Base-by-base conservation (phyloP, 2,888 invertebrate species). In the Apotomis turbidana region DNA sequence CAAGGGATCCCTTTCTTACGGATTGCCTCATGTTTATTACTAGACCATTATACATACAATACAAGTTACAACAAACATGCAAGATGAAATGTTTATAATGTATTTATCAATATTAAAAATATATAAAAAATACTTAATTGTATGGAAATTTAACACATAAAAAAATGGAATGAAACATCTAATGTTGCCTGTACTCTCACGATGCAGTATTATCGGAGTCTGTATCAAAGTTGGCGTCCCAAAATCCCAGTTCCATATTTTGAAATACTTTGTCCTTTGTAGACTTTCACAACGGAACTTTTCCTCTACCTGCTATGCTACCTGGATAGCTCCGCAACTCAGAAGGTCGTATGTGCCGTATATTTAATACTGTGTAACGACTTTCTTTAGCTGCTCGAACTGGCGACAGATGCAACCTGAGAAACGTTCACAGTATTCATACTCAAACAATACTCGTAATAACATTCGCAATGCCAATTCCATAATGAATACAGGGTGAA, bases 401-500 rank as follows among this genome's bases (percentile, higher is more conserved):
- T 41, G 15, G 41, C 54, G 63, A 64, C 55, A 44, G 64, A 64
- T 64, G 55, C 9, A 41, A 49, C 55, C 64, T 64, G 55, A 9
- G 55, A 55, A 64, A 55, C 27, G 27, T n/a, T 9, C 27, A 55
- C 27, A 55, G 49, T 49, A 55, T 27, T 55, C 44, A 64, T 12
- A 38, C 10, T 57, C 27, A 57, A 55, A 41, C 38, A 55, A n/a
- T 63, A 63, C 64, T 55, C 6, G 41, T 54, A 63, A 63, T 54
- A 64, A 55, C 55, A 55, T 64, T 64, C 64, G 55, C 55, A 55
- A 15, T 55, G 27, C 44, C 13, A 38, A 27, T 9, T 41, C 6
- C 41, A 49, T 49, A 49, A 49, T 44, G 44, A 8, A 44, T 49
- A 49, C 49, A 49, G 49, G 49, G 9, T 49, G 49, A 9, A 49